Evolutionary conservation across 1,140 invertebrate genomes (phyloP).

Genomic region (Bombus superbus): DNA sequence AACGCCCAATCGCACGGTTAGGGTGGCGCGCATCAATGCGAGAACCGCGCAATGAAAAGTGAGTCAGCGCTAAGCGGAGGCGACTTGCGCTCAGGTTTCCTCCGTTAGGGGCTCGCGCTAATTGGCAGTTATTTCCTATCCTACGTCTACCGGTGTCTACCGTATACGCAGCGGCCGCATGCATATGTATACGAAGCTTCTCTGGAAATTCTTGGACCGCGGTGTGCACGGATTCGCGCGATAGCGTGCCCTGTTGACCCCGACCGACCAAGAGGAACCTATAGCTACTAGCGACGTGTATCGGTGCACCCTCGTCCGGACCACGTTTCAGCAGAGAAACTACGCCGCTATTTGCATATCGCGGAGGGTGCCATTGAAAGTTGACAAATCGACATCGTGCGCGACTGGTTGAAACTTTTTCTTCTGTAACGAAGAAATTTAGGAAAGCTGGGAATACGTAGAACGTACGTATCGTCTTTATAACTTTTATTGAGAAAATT

Average conservation of each 20-base stretch:
- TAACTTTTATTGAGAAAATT: too few relatives aligned
- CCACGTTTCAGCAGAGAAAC: constrained; percentile 16
- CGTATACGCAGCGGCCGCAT: constrained; percentile 56
- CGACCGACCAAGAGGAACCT: background rate
- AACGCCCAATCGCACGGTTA: background rate
- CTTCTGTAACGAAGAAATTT: background rate
- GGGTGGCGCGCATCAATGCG: background rate
- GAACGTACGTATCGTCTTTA: too few relatives aligned
- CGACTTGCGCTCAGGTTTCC: constrained; percentile 48
- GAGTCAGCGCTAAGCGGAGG: constrained; percentile 49
- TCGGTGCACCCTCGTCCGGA: constrained; percentile 26
- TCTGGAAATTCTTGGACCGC: constrained; percentile 62
- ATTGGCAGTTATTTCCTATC: constrained; percentile 70
- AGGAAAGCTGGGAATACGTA: too few relatives aligned
- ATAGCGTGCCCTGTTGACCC: constrained; percentile 61
- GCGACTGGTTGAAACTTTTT: background rate
- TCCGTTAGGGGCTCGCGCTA: constrained; percentile 48
- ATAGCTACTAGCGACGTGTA: background rate
- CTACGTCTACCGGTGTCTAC: constrained; percentile 59
- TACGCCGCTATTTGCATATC: constrained; percentile 54
- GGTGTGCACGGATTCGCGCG: constrained; percentile 62
- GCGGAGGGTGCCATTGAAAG: background rate
- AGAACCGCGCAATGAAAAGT: constrained; percentile 45
- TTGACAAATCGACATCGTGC: constrained; percentile 27
- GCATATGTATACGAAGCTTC: constrained; percentile 66